Conservation (phyloP, 2,888 invertebrate species). For the Eudasyphora cyanicolor region DNA sequence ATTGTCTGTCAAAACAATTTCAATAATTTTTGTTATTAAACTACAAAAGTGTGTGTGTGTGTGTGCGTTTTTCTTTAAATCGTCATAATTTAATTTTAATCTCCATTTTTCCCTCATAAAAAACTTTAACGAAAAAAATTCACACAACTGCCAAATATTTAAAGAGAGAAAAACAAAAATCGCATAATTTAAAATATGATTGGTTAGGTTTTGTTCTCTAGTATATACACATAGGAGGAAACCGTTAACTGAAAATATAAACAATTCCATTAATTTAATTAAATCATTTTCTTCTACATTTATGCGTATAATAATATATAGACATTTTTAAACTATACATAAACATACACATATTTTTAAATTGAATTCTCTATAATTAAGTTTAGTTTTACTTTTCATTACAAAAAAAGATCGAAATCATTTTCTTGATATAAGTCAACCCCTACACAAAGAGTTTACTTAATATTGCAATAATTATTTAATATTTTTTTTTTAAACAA, state of each 20-base stretch:
- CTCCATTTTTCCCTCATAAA: slow-evolving; percentile 36
- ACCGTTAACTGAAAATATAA: slow-evolving; percentile 17
- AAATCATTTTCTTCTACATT: slow-evolving; percentile 15
- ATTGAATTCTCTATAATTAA: slow-evolving; percentile 43
- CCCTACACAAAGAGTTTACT: slow-evolving; percentile 54
- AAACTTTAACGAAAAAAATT: slow-evolving; percentile 16
- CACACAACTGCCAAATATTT: slow-evolving; percentile 64
- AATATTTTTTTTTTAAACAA: slow-evolving; percentile 40
- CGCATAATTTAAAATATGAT: background rate
- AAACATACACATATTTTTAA: slow-evolving; percentile 40
- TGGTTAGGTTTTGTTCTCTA: slow-evolving; percentile 21
- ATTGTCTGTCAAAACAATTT: slow-evolving; percentile 6
- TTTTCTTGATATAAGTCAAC: slow-evolving; percentile 48
- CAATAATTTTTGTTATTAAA: slow-evolving; percentile 29
- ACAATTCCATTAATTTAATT: slow-evolving; percentile 59
- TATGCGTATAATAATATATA: background rate
- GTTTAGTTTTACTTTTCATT: slow-evolving; percentile 48
- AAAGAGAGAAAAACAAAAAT: slow-evolving; percentile 33
- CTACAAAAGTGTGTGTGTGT: slow-evolving; percentile 17
- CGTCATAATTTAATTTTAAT: slow-evolving; percentile 4
- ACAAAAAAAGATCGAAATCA: background rate
- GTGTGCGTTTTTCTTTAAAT: slow-evolving; percentile 34
- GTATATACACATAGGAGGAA: slow-evolving; percentile 32
- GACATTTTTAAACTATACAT: background rate
- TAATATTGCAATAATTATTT: slow-evolving; percentile 65